Base-by-base conservation (phyloP, 2,797 vertebrate genomes). In the Valencia hispanica region DNA sequence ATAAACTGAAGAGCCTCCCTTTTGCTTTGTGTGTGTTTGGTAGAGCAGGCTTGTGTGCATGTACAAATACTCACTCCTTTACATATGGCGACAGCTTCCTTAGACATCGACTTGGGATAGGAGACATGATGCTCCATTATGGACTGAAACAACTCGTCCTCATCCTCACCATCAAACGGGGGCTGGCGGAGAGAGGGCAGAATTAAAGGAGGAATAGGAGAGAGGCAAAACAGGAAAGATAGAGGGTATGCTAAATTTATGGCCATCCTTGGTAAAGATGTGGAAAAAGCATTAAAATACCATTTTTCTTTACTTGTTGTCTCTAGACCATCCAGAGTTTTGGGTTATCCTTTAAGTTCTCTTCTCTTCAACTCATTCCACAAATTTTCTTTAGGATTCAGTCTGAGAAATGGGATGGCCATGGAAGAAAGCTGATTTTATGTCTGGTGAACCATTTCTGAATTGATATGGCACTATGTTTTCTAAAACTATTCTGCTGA, bases 121-220 rank as follows among this genome's bases (percentile, higher is more conserved):
- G 98, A 97, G 75, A 99, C 98, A 0, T 99, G 98, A 92, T 99
- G 98, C 87, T 99, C 98, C 98, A 99, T 99, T 93, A 99, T 99
- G 81, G 98, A 99, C 94, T 99, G 98, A 94, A 99, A 99, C 70
- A 99, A 94, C 79, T 99, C 98, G 0, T 99, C 98, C 55, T 99
- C 98, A 17, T 99, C 98, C 47, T 99, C 98, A 0, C 98, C 98
- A 80, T 99, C 98, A 65, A 99, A 99, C 0, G 98, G 98, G 59
- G 98, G 98, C 98, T 99, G 74, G 20, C 53, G 77, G 71, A 41
- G 74, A 39, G 11, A 66, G 48, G 18, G 14, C 45, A 47, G 22
- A 47, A 5, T 12, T 10, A 10, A 47, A 47, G 8, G 27, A 79
- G 70, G 66, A 70, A 45, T 27, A 48, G 25, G 39, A 11, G 53